Percentiles rank a stretch among this genome's conserved stretches.
phyloP scores from a whole-genome alignment of 1,140 invertebrate species.

The Zaprionus lachaisei region DNA sequence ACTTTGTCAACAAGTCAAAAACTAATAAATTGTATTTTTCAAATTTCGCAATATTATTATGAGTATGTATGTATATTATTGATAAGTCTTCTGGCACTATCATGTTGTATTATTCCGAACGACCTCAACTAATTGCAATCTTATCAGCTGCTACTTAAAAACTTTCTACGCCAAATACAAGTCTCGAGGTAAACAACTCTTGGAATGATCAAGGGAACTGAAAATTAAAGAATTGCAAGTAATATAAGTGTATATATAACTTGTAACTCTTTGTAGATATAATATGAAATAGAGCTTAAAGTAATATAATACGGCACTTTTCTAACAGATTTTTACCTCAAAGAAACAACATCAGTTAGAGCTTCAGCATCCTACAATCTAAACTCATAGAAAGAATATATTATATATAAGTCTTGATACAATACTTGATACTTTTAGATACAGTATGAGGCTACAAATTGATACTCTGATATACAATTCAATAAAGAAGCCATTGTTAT shows the following conservation, averaged over 20 bases:
- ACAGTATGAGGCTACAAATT: too few species aligned
- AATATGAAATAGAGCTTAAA: too few species aligned
- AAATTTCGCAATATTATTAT: not conserved
- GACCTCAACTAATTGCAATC: conserved; percentile 7
- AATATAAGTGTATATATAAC: not conserved
- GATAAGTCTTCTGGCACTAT: not conserved
- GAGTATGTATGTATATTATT: not conserved
- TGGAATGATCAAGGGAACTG: not conserved
- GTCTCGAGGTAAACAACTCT: not conserved
- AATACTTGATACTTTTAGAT: too few species aligned
- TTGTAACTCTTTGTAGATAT: too few species aligned
- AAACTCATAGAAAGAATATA: too few species aligned
- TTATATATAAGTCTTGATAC: too few species aligned
- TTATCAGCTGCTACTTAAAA: not conserved
- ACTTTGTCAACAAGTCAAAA: not conserved
- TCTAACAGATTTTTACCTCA: fast-evolving
- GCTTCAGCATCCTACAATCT: too few species aligned
- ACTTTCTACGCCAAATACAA: not conserved
- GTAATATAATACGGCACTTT: too few species aligned
- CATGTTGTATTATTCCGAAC: not conserved
- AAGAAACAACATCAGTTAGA: too few species aligned
- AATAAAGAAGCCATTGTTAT: too few species aligned
- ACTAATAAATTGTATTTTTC: not conserved
- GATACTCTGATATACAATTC: too few species aligned
- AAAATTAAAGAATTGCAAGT: not conserved